Conservation (phyloP, 2,888 invertebrate genomes). For the Tetramorium bicarinatum region DNA sequence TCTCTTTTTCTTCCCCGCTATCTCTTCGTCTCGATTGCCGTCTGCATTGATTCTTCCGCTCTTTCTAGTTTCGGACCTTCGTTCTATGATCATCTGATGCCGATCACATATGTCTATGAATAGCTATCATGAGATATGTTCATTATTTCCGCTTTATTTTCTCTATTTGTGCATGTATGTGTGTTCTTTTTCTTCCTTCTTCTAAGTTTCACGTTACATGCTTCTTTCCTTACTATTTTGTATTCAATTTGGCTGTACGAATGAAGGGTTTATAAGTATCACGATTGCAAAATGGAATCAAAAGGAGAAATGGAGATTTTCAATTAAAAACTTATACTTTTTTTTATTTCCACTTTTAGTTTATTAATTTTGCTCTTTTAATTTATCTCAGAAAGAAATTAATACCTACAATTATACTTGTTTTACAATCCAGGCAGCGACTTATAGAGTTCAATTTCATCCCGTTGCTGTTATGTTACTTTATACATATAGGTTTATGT, state of each 20-base stretch:
- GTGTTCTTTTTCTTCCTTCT: not conserved
- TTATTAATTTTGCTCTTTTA: not conserved
- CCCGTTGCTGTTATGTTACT: not conserved
- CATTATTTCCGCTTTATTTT: not conserved
- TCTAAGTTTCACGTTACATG: not conserved
- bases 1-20: constrained; percentile 40
- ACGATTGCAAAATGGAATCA: not conserved
- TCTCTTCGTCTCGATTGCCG: constrained; percentile 43
- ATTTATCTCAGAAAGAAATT: not conserved
- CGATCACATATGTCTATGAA: constrained; percentile 21
- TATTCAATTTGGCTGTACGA: not conserved
- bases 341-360: not conserved
- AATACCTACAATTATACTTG: constrained; percentile 21
- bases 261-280: not conserved
- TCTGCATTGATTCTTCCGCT: constrained; percentile 38
- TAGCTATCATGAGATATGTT: constrained; percentile 2
- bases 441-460: not conserved
- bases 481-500: not conserved
- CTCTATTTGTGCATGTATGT: not conserved
- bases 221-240: not conserved
- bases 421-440: not conserved
- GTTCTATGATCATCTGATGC: constrained; percentile 30
- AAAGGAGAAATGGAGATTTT: not conserved
- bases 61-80: constrained; percentile 5
- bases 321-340: constrained; percentile 20